Percentiles rank a stretch among this genome's conserved stretches.
Conservation (phyloP, 2,888 invertebrate genomes). For the Hydropsyche betteni region DNA sequence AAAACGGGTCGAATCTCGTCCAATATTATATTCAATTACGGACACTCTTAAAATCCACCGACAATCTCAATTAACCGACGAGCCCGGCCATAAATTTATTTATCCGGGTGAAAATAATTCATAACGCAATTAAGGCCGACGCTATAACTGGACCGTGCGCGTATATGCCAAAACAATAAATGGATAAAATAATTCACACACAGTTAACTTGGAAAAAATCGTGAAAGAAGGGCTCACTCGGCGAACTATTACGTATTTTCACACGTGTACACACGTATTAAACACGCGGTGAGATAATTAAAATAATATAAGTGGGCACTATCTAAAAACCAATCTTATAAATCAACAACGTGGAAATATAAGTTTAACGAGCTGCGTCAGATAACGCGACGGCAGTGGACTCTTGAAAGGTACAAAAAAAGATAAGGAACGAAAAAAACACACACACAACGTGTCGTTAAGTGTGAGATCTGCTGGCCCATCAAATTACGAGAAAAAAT, state of each 20-base stretch:
- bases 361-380: slow-evolving; percentile 27
- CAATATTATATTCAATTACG: slow-evolving; percentile 37
- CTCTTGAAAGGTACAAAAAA: slow-evolving; percentile 2
- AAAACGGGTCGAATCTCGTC: slow-evolving; percentile 23
- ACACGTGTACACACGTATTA: slow-evolving; percentile 26
- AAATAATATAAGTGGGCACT: slow-evolving; percentile 15
- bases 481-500: slow-evolving; percentile 45
- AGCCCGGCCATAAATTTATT: slow-evolving; percentile 34
- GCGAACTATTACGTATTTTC: slow-evolving; percentile 24
- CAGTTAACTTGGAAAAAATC: background rate
- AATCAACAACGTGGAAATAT: slow-evolving; percentile 39
- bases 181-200: slow-evolving; percentile 35
- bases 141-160: background rate
- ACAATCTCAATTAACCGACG: slow-evolving; percentile 32
- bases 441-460: slow-evolving; percentile 35
- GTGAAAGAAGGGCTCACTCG: background rate
- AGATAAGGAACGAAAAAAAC: background rate
- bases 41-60: slow-evolving; percentile 23
- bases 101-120: slow-evolving; percentile 35
- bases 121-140: slow-evolving; percentile 19
- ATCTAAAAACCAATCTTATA: slow-evolving; percentile 30
- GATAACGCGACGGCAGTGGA: slow-evolving; percentile 11
- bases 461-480: slow-evolving; percentile 39
- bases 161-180: slow-evolving; percentile 34
- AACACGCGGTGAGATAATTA: slow-evolving; percentile 23